Evolutionary conservation across 1,140 invertebrate genomes (phyloP).

Genomic region (Platyura marginata): DNA sequence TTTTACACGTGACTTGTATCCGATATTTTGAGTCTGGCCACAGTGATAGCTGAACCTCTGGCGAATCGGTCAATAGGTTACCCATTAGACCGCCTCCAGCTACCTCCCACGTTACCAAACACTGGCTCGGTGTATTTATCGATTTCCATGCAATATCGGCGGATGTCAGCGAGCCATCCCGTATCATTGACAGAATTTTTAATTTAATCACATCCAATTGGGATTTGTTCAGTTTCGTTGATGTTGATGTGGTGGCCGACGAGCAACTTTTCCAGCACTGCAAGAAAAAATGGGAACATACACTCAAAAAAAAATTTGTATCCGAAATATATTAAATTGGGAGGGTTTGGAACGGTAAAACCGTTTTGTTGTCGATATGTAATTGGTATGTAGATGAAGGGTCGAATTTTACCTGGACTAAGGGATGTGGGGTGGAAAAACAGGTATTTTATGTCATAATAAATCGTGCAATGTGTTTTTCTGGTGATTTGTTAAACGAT

Average conservation of each 20-base stretch:
- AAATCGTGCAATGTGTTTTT: no score
- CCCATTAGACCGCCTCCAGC: slow-evolving; percentile 28
- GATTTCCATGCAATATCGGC: slow-evolving; percentile 10
- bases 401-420: no score
- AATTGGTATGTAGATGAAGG: no score
- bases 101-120: slow-evolving; percentile 29
- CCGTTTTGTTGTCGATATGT: no score
- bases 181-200: slow-evolving; percentile 4
- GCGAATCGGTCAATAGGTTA: slow-evolving; percentile 27
- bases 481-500: no score
- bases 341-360: no score
- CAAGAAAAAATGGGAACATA: no score
- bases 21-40: slow-evolving; percentile 28
- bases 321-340: no score
- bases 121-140: slow-evolving; percentile 10
- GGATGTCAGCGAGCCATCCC: slow-evolving; percentile 6
- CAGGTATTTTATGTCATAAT: no score
- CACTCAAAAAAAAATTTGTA: no score
- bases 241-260: neutral
- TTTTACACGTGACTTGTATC: slow-evolving; percentile 17
- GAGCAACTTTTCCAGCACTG: slow-evolving; percentile 11
- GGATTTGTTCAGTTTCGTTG: slow-evolving; percentile 3
- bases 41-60: slow-evolving; percentile 25
- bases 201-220: slow-evolving; percentile 6
- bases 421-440: no score